Conservation (phyloP, 35 echinoderm and acorn worm species). For the Apostichopus californicus region DNA sequence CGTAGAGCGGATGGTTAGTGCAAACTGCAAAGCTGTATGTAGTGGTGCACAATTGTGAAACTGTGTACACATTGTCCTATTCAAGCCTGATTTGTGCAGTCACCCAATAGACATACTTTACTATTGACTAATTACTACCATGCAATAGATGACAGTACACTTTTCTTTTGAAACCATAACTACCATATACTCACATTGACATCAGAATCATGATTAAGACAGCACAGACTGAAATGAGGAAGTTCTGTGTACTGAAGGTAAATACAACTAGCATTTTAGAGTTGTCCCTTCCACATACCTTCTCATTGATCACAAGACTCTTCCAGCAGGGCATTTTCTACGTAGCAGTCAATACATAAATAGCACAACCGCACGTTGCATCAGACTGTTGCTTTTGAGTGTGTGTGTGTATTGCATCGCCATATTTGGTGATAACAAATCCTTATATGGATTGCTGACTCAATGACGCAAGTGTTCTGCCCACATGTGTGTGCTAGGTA, state of each 20-base stretch:
- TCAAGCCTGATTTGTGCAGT: too few relatives aligned
- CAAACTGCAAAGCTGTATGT: not conserved
- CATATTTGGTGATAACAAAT: not conserved
- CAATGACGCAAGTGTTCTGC: constrained; percentile 23
- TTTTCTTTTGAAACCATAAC: too few relatives aligned
- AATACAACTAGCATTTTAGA: not conserved
- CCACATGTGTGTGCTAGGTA: not conserved
- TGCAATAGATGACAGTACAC: too few relatives aligned
- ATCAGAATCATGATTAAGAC: too few relatives aligned
- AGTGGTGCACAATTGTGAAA: too few relatives aligned
- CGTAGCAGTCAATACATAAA: not conserved
- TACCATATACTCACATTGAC: too few relatives aligned
- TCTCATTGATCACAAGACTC: constrained; percentile 31
- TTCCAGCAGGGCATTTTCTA: constrained; percentile 32
- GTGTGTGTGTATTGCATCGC: constrained; percentile 8
- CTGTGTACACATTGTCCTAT: too few relatives aligned
- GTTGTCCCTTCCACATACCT: not conserved
- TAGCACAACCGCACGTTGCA: not conserved
- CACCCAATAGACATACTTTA: too few relatives aligned
- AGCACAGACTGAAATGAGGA: too few relatives aligned
- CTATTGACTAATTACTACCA: too few relatives aligned
- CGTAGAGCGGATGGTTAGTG: not conserved
- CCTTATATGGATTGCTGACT: constrained; percentile 26
- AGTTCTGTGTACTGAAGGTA: not conserved
- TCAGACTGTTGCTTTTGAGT: not conserved